A percentile compares a stretch with the other conserved stretches of the same genome.
These are phyloP conservation scores for Pseudococcus jackbeardsleyi DNA, from an alignment of 2,888 invertebrate genomes.

Conservation along the genomic window DNA sequence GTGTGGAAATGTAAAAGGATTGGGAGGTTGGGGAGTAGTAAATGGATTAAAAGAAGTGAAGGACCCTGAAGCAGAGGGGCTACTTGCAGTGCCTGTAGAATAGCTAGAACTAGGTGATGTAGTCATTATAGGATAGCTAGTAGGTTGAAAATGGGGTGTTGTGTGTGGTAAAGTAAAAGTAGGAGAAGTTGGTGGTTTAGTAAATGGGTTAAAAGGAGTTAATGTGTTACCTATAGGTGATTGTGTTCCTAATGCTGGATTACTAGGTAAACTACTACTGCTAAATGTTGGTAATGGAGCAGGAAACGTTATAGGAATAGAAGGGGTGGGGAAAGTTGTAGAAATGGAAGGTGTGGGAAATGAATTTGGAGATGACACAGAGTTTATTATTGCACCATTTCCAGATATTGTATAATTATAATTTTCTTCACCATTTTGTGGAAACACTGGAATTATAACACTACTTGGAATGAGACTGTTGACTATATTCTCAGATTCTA, in stretches of 20 bases:
- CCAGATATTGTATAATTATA: conserved; percentile 13
- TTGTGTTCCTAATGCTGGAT: neutral
- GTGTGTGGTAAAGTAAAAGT: neutral
- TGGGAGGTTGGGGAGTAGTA: neutral
- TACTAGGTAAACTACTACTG: neutral
- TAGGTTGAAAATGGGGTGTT: neutral
- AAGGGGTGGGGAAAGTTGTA: neutral
- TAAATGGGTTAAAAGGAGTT: neutral
- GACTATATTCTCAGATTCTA: no score
- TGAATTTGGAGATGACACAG: neutral
- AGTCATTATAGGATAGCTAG: neutral
- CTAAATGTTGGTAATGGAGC: neutral
- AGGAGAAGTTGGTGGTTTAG: neutral
- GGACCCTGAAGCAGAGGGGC: neutral
- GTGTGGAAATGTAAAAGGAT: neutral
- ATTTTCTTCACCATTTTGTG: neutral
- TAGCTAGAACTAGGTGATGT: neutral
- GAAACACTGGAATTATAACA: conserved; percentile 28
- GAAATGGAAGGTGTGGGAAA: neutral
- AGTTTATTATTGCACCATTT: conserved; percentile 1
- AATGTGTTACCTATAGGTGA: neutral
- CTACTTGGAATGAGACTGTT: neutral
- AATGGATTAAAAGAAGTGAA: neutral
- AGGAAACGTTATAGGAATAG: neutral
- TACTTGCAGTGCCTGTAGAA: neutral